phyloP scores from a whole-genome alignment of 2,888 invertebrate genomes.

The Platycnemis pennipes region DNA sequence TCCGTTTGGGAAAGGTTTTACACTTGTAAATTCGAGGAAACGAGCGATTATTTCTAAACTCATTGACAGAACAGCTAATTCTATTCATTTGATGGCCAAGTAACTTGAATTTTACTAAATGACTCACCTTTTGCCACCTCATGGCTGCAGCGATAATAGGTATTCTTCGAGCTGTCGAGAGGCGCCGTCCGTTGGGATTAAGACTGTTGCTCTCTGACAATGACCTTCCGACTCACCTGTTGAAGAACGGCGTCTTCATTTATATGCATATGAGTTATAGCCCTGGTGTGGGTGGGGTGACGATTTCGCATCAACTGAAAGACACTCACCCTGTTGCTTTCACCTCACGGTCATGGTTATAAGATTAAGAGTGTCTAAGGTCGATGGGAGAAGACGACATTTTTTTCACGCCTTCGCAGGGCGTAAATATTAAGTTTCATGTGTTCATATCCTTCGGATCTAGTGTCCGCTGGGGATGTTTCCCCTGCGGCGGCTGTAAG shows the following conservation, averaged over 20 bases:
- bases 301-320: background rate
- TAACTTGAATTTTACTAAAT: background rate
- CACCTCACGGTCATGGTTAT: conserved; percentile 4
- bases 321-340: background rate
- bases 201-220: background rate
- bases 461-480: background rate
- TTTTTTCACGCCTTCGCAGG: background rate
- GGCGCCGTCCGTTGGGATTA: background rate
- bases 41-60: too few relatives aligned
- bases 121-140: conserved; percentile 8
- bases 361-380: background rate
- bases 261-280: conserved; percentile 19
- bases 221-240: background rate
- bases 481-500: background rate
- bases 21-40: too few relatives aligned
- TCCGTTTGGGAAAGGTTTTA: too few relatives aligned
- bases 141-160: background rate
- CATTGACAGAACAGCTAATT: too few relatives aligned
- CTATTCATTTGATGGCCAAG: too few relatives aligned
- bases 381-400: background rate
- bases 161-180: background rate
- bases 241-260: background rate
- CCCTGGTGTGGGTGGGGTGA: background rate
- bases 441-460: background rate
- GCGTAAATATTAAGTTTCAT: background rate